Percentiles rank a stretch among this genome's conserved stretches.
phyloP scores from a whole-genome alignment of 2,797 vertebrate genomes.

The Pipistrellus nathusii region DNA sequence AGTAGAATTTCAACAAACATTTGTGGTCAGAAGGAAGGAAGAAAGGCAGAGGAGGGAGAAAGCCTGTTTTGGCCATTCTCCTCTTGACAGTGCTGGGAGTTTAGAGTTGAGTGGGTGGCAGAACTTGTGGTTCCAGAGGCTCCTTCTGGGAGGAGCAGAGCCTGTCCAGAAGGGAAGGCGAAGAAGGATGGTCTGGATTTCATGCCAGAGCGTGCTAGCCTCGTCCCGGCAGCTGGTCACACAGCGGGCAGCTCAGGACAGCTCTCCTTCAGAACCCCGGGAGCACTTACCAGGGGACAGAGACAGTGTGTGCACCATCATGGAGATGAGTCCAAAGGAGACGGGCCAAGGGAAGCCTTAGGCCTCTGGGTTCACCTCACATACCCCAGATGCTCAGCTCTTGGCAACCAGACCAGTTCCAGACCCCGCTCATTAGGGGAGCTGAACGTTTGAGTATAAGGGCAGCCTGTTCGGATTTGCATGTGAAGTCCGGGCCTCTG shows the following conservation, averaged over 20 bases:
- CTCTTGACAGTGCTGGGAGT: not conserved
- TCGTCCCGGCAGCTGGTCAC: not conserved
- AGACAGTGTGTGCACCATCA: not conserved
- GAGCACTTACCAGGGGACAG: not conserved
- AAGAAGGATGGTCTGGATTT: not conserved
- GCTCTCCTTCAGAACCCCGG: not conserved
- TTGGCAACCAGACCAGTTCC: not conserved
- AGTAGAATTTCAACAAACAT: not conserved
- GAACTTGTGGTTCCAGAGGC: not conserved
- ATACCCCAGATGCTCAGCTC: not conserved
- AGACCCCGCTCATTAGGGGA: slow-evolving; percentile 24
- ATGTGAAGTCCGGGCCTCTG: not conserved
- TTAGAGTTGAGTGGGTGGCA: not conserved
- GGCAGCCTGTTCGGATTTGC: not conserved
- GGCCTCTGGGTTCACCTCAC: not conserved
- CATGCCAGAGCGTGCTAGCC: not conserved
- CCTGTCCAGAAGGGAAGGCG: not conserved
- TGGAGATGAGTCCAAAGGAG: not conserved
- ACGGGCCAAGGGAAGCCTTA: not conserved
- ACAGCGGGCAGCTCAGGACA: not conserved
- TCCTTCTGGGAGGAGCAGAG: not conserved
- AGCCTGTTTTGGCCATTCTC: not conserved
- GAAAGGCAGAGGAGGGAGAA: not conserved
- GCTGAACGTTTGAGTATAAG: not conserved
- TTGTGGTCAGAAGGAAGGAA: not conserved